Evolutionary conservation across 2,888 invertebrate species (phyloP).

Genomic region (Gnatocerus cornutus): DNA sequence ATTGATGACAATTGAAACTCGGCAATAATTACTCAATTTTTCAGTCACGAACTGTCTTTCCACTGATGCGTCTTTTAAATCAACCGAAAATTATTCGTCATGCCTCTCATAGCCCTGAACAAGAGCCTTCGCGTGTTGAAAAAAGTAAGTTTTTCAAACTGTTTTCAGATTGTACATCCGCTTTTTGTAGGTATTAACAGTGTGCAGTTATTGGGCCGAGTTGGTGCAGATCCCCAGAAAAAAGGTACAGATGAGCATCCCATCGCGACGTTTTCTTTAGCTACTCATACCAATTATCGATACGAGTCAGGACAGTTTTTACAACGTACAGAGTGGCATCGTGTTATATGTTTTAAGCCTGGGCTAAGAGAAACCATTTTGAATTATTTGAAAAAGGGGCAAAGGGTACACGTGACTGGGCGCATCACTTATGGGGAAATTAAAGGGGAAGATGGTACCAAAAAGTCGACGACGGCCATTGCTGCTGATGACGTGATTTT

Average conservation of each 20-base stretch:
- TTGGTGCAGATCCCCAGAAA: conserved; percentile 91
- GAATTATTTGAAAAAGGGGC: conserved; percentile 88
- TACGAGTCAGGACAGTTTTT: conserved; percentile 85
- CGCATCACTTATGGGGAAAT: conserved; percentile 90
- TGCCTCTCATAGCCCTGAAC: conserved; percentile 50
- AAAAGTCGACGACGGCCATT: conserved; percentile 83
- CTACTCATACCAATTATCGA: conserved; percentile 90
- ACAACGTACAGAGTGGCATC: conserved; percentile 95
- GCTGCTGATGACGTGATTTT: conserved; percentile 92
- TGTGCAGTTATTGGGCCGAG: conserved; percentile 89
- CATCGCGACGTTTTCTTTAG: conserved; percentile 90
- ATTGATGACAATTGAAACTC: not conserved
- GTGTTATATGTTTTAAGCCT: conserved; percentile 90
- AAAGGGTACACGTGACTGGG: conserved; percentile 87
- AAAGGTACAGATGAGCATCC: conserved; percentile 88
- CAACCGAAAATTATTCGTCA: conserved; percentile 31
- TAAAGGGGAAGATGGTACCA: conserved; percentile 83
- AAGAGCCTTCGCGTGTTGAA: conserved; percentile 66
- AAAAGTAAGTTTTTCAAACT: conserved; percentile 62
- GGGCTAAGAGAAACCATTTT: conserved; percentile 85
- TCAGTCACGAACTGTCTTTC: not conserved
- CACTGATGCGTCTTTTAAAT: conserved; percentile 10
- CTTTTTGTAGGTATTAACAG: conserved; percentile 81
- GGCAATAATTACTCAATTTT: too few relatives aligned
- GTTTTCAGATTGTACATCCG: not conserved